Base-by-base conservation (phyloP, 2,113 vertebrate genomes). In the Dicentrarchus labrax region DNA sequence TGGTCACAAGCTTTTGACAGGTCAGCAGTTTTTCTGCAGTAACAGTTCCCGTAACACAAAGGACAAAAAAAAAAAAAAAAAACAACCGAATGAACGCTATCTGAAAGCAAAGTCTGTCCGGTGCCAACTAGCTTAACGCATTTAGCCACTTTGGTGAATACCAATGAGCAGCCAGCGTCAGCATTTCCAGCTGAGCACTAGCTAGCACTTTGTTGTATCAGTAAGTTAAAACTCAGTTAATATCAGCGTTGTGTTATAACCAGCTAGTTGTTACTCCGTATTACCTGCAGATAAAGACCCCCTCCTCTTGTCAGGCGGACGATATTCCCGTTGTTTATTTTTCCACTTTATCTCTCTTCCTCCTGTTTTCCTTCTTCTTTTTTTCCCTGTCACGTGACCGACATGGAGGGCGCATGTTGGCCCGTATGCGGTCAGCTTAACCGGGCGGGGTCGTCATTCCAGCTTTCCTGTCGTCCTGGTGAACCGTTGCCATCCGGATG, bases 1-100 rank as follows among this genome's bases (percentile, higher is more conserved):
- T 64, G 62, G 84, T 92, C 90, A 89, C 81, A 85, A 48, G 84
- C 62, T 67, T 85, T 84, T 89, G 87, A 92, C 92, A 83, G 90
- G 91, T 89, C 84, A 89, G 78, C 90, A 88, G 30, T 30, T 30
- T 30, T 59, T 89, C 85, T 51, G 2, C 3, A 9, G 50, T 41
- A 83, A 76, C 80, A 67, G 24, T 21, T 38, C 67, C 48, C 17
- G 19, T 59, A 47, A 36, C 21, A 66, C n/a, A 7, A 30, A 30
- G 30, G 30, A 30, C 30, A 30, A 4, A 0, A 7, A 36, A 16
- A 45, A 5, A 9, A 30, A 2, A 30, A 4, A 0, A 7, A 36
- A 16, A 45, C 2, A 9, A 6, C 3, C 43, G 12, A 5, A 45
- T n/a, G 13, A 8, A 13, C 8, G 3, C 39, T 2, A 38, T 13